These are phyloP conservation scores for Phyllopteryx taeniolatus DNA, from an alignment of 2,113 vertebrate genomes.

Conservation along the genomic window DNA sequence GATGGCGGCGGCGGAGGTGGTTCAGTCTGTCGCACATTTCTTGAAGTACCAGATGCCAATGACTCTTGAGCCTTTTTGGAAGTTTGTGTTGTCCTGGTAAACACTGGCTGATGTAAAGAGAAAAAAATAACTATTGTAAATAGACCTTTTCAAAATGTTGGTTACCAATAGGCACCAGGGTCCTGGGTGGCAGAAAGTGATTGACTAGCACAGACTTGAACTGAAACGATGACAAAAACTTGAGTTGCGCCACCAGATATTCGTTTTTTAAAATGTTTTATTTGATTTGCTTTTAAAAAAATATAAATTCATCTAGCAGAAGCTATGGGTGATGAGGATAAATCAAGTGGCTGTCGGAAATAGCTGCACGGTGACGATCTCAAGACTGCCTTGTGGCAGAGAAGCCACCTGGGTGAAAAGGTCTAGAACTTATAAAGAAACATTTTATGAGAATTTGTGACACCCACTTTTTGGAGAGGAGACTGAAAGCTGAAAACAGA, in stretches of 20 bases:
- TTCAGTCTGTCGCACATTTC: background rate
- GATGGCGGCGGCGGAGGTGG: background rate
- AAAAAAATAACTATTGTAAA: background rate
- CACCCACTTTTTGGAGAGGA: constrained; percentile 14
- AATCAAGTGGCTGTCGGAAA: no score
- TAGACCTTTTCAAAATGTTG: background rate
- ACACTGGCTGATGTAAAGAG: constrained; percentile 9
- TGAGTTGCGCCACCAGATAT: no score
- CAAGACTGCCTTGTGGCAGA: no score
- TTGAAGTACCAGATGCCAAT: background rate
- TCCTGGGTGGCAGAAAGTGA: background rate
- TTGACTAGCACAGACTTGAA: background rate
- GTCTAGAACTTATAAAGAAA: no score
- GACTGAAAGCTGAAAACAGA: constrained; percentile 9
- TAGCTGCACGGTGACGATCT: no score
- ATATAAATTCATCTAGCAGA: no score
- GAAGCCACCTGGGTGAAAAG: no score
- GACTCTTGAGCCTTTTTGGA: constrained; percentile 21
- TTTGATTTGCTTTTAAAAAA: no score
- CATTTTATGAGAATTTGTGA: background rate
- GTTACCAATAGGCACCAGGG: background rate
- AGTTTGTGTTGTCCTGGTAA: constrained; percentile 13
- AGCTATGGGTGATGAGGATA: no score
- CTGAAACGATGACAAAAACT: background rate
- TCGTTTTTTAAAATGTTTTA: no score